These are phyloP conservation scores for Athalia cordata DNA, from an alignment of 2,888 invertebrate genomes.

Conservation along the genomic window DNA sequence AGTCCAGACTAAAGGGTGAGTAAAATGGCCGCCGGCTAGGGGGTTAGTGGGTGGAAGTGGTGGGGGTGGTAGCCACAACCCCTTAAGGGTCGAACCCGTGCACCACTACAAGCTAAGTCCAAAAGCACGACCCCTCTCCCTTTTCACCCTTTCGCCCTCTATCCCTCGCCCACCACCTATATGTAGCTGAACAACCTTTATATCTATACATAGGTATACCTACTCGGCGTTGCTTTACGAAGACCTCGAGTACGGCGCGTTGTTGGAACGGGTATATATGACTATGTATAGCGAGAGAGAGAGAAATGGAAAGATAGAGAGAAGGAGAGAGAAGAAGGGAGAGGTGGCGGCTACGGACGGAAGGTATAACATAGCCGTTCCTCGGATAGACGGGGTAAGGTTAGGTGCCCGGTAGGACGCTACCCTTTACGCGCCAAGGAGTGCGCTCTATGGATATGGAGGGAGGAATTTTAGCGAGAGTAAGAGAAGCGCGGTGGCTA, in stretches of 20 bases:
- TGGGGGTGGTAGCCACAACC: constrained; percentile 72
- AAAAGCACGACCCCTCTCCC: constrained; percentile 57
- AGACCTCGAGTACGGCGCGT: constrained; percentile 60
- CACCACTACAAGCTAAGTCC: constrained; percentile 67
- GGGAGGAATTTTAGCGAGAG: constrained; percentile 68
- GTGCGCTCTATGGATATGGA: constrained; percentile 43
- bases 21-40: constrained; percentile 72
- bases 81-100: constrained; percentile 74
- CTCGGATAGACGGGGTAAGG: constrained; percentile 44
- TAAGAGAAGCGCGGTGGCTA: constrained; percentile 54
- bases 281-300: constrained; percentile 13
- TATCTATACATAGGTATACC: constrained; percentile 65
- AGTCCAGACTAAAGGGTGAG: constrained; percentile 68
- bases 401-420: constrained; percentile 31
- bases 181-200: constrained; percentile 68
- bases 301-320: no score
- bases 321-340: background rate
- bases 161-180: constrained; percentile 50
- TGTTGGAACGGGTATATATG: constrained; percentile 34
- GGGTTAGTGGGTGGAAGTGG: constrained; percentile 52
- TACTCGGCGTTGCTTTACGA: constrained; percentile 49
- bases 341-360: constrained; percentile 45
- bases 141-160: constrained; percentile 52
- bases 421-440: constrained; percentile 41
- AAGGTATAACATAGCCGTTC: constrained; percentile 46